phyloP scores from a whole-genome alignment of 2,113 vertebrate genomes.

The Elephas maximus region DNA sequence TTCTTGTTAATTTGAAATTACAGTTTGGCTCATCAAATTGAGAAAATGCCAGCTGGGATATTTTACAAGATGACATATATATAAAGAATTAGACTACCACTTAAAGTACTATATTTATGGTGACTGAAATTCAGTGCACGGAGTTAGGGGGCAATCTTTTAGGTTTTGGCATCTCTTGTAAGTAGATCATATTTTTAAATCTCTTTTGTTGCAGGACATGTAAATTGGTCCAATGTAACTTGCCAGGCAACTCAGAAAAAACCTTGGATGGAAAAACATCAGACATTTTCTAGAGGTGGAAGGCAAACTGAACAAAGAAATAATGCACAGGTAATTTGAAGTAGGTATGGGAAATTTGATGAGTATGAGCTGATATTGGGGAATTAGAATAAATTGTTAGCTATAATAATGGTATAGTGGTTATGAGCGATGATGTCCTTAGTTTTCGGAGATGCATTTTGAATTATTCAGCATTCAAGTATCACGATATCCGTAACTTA shows the following conservation, averaged over 20 bases:
- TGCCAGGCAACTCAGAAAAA: conserved; percentile 94
- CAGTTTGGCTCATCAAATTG: background rate
- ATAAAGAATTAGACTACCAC: background rate
- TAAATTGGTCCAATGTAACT: conserved; percentile 93
- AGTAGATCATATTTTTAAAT: conserved; percentile 55
- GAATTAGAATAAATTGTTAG: background rate
- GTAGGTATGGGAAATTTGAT: conserved; percentile 45
- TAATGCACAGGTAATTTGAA: conserved; percentile 92
- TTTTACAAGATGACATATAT: background rate
- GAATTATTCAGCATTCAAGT: conserved; percentile 53
- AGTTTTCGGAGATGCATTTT: conserved; percentile 11
- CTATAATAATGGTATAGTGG: background rate
- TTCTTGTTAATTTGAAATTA: conserved; percentile 51
- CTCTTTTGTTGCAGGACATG: conserved; percentile 84
- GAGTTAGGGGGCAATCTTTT: background rate
- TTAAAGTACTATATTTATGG: conserved; percentile 20
- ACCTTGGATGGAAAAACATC: conserved; percentile 93
- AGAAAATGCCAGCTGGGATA: background rate
- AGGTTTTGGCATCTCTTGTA: conserved; percentile 40
- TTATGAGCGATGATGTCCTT: background rate
- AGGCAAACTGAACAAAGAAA: conserved; percentile 93
- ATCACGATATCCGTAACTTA: background rate
- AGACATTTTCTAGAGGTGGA: conserved; percentile 92
- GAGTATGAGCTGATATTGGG: background rate
- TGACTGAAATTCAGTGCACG: conserved; percentile 37